Base-by-base conservation (phyloP, 2,797 vertebrate genomes). In the Dendrocincla fuliginosa region DNA sequence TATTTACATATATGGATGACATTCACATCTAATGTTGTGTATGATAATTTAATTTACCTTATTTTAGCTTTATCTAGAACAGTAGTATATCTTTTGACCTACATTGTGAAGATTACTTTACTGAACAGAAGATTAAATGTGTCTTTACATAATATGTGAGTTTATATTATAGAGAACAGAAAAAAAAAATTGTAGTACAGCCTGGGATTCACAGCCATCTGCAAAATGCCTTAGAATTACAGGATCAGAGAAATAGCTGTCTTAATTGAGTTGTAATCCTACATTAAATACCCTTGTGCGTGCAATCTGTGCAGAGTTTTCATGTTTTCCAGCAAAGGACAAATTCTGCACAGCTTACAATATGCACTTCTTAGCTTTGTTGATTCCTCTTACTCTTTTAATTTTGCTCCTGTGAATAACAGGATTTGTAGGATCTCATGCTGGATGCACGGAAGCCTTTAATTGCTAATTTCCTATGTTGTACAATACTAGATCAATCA, bases 211-310 rank as follows among this genome's bases (percentile, higher is more conserved):
- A 60, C 50, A 90, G 73, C 84, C 75, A 87, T 94, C 78, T 92
- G 77, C 71, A 96, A 91, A 94, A 94, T 83, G 87, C 64, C 55
- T 87, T 93, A 49, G 79, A 77, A 84, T 77, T 91, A 76, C 60
- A 67, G 49, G 71, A 93, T 94, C 76, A 95, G 84, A 95, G 57
- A 94, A 95, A 47, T 20, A 76, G 47, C 95, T 90, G 56, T 70
- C 76, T 95, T 89, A 93, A 87, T 70, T 92, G 87, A 89, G 41
- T 93, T 96, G 79, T 81, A 96, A 92, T 94, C 73, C 74, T 91
- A 68, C 49, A 57, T 89, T 91, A 87, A 91, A 71, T 78, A 76
- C 27, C 69, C 63, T 57, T 17, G n/a, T 87, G 52, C 1, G 0
- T 74, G 74, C 35, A 84, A 1, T 80, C 44, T 86, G n/a, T 73